Conservation (phyloP, 2,113 vertebrate species). For the Odocoileus virginianus region DNA sequence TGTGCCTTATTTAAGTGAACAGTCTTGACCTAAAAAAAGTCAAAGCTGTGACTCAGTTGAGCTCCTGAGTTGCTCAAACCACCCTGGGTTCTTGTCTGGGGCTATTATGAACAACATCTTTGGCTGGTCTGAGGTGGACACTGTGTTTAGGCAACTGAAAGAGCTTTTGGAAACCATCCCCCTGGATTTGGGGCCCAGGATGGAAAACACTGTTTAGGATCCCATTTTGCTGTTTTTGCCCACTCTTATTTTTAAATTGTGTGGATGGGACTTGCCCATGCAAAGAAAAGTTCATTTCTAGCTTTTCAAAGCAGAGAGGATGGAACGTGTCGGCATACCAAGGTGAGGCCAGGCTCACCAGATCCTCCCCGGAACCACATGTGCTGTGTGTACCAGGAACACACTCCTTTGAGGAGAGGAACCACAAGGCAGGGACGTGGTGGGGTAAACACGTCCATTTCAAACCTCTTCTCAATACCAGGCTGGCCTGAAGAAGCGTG, state of each 20-base stretch:
- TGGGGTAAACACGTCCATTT: background rate
- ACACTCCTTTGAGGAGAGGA: background rate
- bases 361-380: background rate
- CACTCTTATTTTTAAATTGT: constrained; percentile 34
- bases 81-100: constrained; percentile 41
- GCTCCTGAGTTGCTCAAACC: constrained; percentile 29
- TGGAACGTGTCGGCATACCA: background rate
- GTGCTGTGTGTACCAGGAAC: background rate
- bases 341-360: background rate
- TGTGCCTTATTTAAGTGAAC: constrained; percentile 67
- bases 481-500: background rate
- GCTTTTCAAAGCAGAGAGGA: background rate
- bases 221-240: background rate
- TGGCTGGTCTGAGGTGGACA: constrained; percentile 16
- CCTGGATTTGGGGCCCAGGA: background rate
- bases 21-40: constrained; percentile 62
- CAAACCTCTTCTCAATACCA: background rate
- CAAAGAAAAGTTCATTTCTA: background rate
- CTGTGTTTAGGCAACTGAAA: constrained; percentile 53
- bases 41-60: constrained; percentile 62
- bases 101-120: constrained; percentile 62
- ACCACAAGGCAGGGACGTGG: background rate
- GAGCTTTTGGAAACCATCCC: constrained; percentile 51
- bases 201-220: constrained; percentile 18
- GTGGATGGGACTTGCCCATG: background rate